Evolutionary conservation across 1,140 invertebrate genomes (phyloP).

Genomic region (Carposina sasakii): DNA sequence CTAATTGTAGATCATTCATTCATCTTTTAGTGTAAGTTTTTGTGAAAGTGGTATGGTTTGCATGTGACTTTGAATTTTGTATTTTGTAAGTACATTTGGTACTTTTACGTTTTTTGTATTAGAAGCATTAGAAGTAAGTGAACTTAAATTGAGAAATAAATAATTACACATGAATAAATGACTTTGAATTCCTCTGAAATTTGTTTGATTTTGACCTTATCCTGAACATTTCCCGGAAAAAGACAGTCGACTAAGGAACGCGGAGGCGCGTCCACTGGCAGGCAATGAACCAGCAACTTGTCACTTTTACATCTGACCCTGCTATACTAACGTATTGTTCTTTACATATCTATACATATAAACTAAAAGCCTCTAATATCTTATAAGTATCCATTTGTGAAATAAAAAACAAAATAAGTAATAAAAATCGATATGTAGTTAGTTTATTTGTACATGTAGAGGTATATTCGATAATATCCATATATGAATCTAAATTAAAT

Average conservation of each 20-base stretch:
- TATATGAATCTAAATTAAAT: too few relatives aligned
- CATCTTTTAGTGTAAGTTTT: background rate
- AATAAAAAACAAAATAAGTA: too few relatives aligned
- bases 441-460: too few relatives aligned
- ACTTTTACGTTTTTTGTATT: constrained; percentile 28
- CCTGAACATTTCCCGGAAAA: background rate
- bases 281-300: too few relatives aligned
- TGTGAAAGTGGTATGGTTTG: background rate
- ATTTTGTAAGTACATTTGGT: constrained; percentile 14
- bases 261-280: too few relatives aligned
- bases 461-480: too few relatives aligned
- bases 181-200: constrained; percentile 31
- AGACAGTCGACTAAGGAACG: constrained; percentile 9
- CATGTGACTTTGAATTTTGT: constrained; percentile 10
- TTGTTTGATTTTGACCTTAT: constrained; percentile 15
- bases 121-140: constrained; percentile 41
- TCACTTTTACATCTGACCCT: too few relatives aligned
- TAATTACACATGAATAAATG: constrained; percentile 41
- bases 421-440: too few relatives aligned
- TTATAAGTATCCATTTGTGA: too few relatives aligned
- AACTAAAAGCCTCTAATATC: too few relatives aligned
- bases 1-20: constrained; percentile 11
- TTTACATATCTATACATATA: too few relatives aligned
- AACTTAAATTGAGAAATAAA: constrained; percentile 29
- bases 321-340: too few relatives aligned